These are phyloP conservation scores for Drosophila nigricruria DNA, from an alignment of 2,888 invertebrate species.

Conservation along the genomic window DNA sequence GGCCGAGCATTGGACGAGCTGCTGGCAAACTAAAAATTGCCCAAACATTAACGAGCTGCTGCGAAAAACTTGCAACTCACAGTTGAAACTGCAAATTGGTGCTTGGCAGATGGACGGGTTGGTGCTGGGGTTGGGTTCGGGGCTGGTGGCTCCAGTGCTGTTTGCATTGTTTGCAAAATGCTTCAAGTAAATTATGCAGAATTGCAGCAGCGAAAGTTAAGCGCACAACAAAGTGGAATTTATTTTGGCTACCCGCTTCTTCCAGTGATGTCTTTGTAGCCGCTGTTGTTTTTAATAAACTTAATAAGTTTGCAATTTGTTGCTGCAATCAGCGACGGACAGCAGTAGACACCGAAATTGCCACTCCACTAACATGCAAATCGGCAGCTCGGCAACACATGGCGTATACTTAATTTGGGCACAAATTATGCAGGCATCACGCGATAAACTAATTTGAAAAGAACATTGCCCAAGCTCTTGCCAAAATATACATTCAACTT, in stretches of 20 bases:
- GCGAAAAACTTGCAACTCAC: conserved; percentile 69
- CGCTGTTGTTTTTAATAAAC: conserved; percentile 73
- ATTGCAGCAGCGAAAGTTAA: conserved; percentile 71
- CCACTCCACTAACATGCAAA: conserved; percentile 58
- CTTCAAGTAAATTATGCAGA: conserved; percentile 76
- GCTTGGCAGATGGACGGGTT: conserved; percentile 24
- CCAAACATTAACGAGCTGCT: conserved; percentile 75
- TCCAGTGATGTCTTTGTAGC: conserved; percentile 58
- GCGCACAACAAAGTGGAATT: conserved; percentile 69
- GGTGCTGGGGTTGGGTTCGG: neutral
- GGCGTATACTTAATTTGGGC: conserved; percentile 64
- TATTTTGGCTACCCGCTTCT: conserved; percentile 47
- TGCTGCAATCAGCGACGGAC: conserved; percentile 69
- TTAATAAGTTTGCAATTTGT: conserved; percentile 77
- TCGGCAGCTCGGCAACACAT: conserved; percentile 61
- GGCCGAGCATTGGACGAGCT: conserved; percentile 14
- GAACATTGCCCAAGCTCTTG: conserved; percentile 34
- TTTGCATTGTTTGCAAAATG: conserved; percentile 71
- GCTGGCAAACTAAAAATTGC: conserved; percentile 37
- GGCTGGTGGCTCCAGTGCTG: conserved; percentile 13
- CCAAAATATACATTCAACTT: conserved; percentile 36
- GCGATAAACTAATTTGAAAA: conserved; percentile 57
- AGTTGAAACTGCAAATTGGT: conserved; percentile 26
- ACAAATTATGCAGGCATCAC: conserved; percentile 64
- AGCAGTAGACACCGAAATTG: conserved; percentile 36